A percentile compares a stretch with the other conserved stretches of the same genome.
Conservation (phyloP, 2,888 invertebrate genomes). For the Stratiomys singularior region DNA sequence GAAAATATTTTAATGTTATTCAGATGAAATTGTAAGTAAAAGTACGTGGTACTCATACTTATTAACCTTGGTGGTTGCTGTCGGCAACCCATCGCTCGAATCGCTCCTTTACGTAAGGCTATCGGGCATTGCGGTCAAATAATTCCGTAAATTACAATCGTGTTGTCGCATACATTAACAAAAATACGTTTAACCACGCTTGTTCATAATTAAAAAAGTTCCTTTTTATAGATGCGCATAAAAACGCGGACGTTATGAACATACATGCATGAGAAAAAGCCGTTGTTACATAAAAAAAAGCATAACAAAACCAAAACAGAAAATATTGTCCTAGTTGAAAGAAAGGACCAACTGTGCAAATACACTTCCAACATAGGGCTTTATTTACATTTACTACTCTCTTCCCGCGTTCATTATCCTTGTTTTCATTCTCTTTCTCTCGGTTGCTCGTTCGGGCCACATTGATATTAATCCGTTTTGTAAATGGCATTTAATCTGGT, state of each 20-base stretch:
- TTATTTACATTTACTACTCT: too few relatives aligned
- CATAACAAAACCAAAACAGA: neutral
- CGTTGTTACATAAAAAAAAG: neutral
- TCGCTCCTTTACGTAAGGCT: too few relatives aligned
- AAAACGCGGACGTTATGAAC: neutral
- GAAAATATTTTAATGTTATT: too few relatives aligned
- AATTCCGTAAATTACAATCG: conserved; percentile 12
- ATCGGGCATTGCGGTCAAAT: neutral
- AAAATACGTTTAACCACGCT: neutral
- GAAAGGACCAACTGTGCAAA: neutral
- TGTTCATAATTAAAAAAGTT: conserved; percentile 24
- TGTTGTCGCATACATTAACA: conserved; percentile 27
- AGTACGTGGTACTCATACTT: too few relatives aligned
- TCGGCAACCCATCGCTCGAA: too few relatives aligned
- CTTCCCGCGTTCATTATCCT: too few relatives aligned
- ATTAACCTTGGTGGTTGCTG: too few relatives aligned
- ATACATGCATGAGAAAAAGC: neutral
- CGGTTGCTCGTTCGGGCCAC: too few relatives aligned
- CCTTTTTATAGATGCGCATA: neutral
- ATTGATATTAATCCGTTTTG: neutral
- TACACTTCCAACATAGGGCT: neutral
- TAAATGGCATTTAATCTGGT: neutral
- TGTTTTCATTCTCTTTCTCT: too few relatives aligned
- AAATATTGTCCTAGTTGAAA: neutral
- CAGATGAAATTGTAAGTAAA: too few relatives aligned